These are phyloP conservation scores for Tetramorium simillimum DNA, from an alignment of 1,140 invertebrate genomes.

Conservation along the genomic window DNA sequence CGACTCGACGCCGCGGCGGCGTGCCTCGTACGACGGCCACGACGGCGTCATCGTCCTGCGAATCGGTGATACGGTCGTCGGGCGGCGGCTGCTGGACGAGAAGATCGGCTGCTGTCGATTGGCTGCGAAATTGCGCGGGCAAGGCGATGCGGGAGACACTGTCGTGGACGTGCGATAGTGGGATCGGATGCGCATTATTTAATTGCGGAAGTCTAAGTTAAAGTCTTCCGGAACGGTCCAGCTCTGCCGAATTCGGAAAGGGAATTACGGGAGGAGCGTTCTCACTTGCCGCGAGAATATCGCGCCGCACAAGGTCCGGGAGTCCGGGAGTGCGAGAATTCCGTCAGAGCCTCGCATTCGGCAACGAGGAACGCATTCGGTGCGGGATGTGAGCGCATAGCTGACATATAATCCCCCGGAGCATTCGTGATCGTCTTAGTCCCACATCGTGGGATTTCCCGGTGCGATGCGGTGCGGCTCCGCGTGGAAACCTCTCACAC, in stretches of 20 bases:
- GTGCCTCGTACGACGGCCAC: conserved; percentile 14
- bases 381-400: conserved; percentile 3
- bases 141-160: neutral
- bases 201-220: neutral
- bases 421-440: conserved; percentile 33
- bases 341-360: conserved; percentile 25
- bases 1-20: conserved; percentile 26
- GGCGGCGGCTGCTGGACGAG: neutral
- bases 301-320: neutral
- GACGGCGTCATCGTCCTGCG: conserved; percentile 16
- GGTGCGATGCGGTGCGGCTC: neutral
- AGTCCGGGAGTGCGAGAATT: neutral
- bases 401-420: conserved; percentile 2
- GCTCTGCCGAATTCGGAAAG: too few species aligned
- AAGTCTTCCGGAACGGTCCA: neutral
- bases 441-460: conserved; percentile 13
- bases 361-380: neutral
- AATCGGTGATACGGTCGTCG: neutral
- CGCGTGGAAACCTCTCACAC: neutral
- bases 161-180: neutral
- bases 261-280: neutral
- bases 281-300: neutral
- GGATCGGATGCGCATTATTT: conserved; percentile 39
- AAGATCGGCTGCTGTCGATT: neutral
- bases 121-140: neutral